Conservation (phyloP, 1,140 invertebrate genomes). For the Cherax quadricarinatus region DNA sequence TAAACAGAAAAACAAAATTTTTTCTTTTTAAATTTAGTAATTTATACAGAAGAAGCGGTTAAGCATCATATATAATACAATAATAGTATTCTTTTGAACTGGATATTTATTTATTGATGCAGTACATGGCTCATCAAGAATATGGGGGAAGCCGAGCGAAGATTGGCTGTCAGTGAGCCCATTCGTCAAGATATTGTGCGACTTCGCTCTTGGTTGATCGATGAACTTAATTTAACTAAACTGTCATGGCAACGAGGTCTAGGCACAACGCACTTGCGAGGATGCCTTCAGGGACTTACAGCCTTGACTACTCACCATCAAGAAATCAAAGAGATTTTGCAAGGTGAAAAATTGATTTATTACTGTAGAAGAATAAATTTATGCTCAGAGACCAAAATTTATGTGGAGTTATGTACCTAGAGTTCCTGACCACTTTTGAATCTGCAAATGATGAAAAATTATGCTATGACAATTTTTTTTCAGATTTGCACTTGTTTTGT, state of each 20-base stretch:
- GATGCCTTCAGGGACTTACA: slow-evolving; percentile 75
- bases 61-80: neutral
- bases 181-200: slow-evolving; percentile 83
- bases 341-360: slow-evolving; percentile 34
- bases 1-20: no score
- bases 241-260: slow-evolving; percentile 90
- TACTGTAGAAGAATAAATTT: no score
- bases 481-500: no score
- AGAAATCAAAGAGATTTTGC: slow-evolving; percentile 55
- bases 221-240: slow-evolving; percentile 80
- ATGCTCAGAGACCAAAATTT: no score
- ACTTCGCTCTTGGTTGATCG: slow-evolving; percentile 80
- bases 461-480: no score
- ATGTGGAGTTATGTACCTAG: no score
- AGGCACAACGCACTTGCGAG: slow-evolving; percentile 91
- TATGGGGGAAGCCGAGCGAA: slow-evolving; percentile 80
- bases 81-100: neutral
- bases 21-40: no score
- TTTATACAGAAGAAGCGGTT: no score
- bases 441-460: no score
- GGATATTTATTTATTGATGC: neutral
- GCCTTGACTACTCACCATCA: slow-evolving; percentile 79
- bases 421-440: no score
- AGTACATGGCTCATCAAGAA: slow-evolving; percentile 83
- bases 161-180: slow-evolving; percentile 81